phyloP scores from a whole-genome alignment of 2,797 vertebrate genomes.

The Pangasius larnaudii region DNA sequence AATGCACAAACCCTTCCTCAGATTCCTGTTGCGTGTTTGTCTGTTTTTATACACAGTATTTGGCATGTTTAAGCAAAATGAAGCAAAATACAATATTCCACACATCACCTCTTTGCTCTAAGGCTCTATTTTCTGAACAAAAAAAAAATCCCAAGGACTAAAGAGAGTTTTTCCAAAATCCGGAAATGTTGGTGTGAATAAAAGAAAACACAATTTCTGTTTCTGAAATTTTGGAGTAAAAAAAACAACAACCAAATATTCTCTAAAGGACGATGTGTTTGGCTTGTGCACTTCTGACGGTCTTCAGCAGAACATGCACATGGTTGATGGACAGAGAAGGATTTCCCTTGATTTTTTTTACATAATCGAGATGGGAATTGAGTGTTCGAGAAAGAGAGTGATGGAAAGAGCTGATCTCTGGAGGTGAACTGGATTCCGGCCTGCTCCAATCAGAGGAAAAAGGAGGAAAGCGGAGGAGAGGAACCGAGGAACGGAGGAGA shows the following conservation, averaged over 20 bases:
- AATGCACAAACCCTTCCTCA: not conserved
- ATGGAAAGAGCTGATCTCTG: slow-evolving; percentile 69
- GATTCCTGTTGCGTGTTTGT: not conserved
- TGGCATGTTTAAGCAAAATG: not conserved
- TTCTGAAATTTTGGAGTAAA: not conserved
- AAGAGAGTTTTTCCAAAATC: not conserved
- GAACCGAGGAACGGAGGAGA: slow-evolving; percentile 65
- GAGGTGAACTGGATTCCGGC: slow-evolving; percentile 87
- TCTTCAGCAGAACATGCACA: slow-evolving; percentile 1
- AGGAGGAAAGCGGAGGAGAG: slow-evolving; percentile 60
- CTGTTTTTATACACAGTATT: not conserved
- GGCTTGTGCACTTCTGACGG: not conserved
- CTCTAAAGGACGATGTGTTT: not conserved
- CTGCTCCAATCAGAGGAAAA: slow-evolving; percentile 76
- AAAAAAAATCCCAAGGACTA: not conserved
- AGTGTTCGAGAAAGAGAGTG: slow-evolving; percentile 54
- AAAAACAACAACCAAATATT: not conserved
- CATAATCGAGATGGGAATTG: slow-evolving; percentile 33
- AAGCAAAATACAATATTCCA: not conserved
- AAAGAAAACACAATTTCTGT: not conserved
- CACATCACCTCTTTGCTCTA: not conserved
- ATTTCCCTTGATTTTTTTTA: not conserved
- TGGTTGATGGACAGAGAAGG: not conserved
- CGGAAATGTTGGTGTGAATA: not conserved
- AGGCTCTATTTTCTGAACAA: not conserved